These are phyloP conservation scores for Capreolus pygargus DNA, from an alignment of 2,113 vertebrate species.

Conservation along the genomic window DNA sequence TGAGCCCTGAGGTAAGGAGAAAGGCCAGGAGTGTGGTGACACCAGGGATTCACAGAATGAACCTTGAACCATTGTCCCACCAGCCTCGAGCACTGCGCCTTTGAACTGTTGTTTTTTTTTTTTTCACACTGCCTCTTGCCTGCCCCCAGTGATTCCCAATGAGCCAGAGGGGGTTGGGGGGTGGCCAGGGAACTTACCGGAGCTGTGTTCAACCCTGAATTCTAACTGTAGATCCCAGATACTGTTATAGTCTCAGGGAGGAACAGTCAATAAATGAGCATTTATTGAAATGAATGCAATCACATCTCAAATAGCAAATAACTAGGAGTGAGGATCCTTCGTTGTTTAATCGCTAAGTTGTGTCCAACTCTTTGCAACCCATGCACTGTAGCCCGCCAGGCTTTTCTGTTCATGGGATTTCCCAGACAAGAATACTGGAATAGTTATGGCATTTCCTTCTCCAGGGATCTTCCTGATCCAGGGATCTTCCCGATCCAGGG, in stretches of 20 bases:
- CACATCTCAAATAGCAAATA: not conserved
- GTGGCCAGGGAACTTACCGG: not conserved
- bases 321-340: too few relatives aligned
- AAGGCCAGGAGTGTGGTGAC: not conserved
- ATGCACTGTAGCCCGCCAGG: not conserved
- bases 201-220: not conserved
- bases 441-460: not conserved
- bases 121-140: fast-evolving
- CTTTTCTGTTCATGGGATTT: not conserved
- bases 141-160: not conserved
- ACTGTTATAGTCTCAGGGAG: too few relatives aligned
- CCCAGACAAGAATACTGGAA: not conserved
- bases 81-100: not conserved
- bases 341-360: not conserved
- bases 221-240: not conserved
- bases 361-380: not conserved
- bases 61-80: fast-evolving
- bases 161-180: not conserved
- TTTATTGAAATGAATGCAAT: not conserved
- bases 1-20: not conserved
- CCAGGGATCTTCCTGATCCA: not conserved
- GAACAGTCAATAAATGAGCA: not conserved
- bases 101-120: not conserved
- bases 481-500: not conserved
- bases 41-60: too few relatives aligned